Conservation (phyloP, 2,797 vertebrate genomes). For the Dermochelys coriacea region DNA sequence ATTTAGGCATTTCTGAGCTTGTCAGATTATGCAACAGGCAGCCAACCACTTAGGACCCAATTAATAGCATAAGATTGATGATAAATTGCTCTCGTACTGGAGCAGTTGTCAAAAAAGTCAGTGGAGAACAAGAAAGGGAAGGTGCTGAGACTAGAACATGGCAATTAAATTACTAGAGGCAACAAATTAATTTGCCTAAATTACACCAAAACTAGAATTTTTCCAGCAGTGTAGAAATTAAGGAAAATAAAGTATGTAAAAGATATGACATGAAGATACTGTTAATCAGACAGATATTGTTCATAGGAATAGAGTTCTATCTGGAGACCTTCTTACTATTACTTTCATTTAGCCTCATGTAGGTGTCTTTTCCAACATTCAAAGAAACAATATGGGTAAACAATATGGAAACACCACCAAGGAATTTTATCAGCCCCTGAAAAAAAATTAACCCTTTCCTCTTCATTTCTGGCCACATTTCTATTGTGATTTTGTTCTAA, state of each 20-base stretch:
- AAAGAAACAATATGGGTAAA: neutral
- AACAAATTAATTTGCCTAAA: neutral
- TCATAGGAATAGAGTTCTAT: neutral
- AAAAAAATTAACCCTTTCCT: neutral
- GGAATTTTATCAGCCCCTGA: neutral
- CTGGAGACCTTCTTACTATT: neutral
- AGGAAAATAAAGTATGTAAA: neutral
- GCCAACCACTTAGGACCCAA: neutral
- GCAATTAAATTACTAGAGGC: neutral
- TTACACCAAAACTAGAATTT: neutral
- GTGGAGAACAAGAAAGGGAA: neutral
- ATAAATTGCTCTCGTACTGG: neutral
- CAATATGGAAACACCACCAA: neutral
- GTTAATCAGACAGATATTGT: neutral
- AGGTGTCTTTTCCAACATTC: neutral
- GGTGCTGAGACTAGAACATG: neutral
- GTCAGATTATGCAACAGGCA: constrained; percentile 12
- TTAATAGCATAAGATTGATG: neutral
- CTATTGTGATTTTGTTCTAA: neutral
- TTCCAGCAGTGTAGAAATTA: neutral
- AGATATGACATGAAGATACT: rapidly evolving
- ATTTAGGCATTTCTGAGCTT: neutral
- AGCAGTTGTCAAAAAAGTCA: neutral
- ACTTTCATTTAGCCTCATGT: neutral
- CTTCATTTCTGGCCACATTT: neutral